These are phyloP conservation scores for Apostichopus leukothele DNA, from an alignment of 53 echinoderm and acorn worm genomes.

Conservation along the genomic window DNA sequence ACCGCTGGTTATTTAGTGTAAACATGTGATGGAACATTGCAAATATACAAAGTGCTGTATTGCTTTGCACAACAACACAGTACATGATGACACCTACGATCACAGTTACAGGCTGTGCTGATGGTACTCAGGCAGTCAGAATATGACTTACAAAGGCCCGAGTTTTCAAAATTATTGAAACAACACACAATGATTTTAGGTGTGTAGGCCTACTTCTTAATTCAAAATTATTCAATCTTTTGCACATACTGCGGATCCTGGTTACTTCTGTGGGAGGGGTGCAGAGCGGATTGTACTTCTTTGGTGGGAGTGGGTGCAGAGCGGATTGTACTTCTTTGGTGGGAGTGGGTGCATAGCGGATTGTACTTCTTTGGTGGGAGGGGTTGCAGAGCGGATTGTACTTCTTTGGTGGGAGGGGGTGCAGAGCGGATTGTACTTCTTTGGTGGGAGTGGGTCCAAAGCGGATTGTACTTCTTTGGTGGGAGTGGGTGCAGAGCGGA, in stretches of 20 bases:
- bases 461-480: no score
- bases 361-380: no score
- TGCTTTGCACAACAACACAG: slow-evolving; percentile 51
- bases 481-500: no score
- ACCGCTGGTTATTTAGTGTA: slow-evolving; percentile 48
- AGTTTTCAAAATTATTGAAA: slow-evolving; percentile 48
- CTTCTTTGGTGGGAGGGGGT: no score
- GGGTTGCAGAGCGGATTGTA: no score
- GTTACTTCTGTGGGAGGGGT: background rate
- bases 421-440: no score
- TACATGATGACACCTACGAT: background rate
- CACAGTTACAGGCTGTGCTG: slow-evolving; percentile 24
- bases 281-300: no score
- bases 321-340: no score
- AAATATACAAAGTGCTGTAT: slow-evolving; percentile 53
- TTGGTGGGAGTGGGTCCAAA: no score
- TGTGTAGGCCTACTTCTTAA: background rate
- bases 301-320: no score
- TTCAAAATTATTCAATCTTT: slow-evolving; percentile 11
- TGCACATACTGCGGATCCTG: slow-evolving; percentile 23
- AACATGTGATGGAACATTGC: slow-evolving; percentile 43
- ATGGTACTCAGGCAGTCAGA: slow-evolving; percentile 1
- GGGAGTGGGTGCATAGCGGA: no score
- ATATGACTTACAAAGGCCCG: slow-evolving; percentile 31
- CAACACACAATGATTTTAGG: slow-evolving; percentile 51